Percentiles rank a stretch among this genome's conserved stretches.
These are phyloP conservation scores for Argyrosomus japonicus DNA, from an alignment of 2,113 vertebrate species.

Conservation along the genomic window DNA sequence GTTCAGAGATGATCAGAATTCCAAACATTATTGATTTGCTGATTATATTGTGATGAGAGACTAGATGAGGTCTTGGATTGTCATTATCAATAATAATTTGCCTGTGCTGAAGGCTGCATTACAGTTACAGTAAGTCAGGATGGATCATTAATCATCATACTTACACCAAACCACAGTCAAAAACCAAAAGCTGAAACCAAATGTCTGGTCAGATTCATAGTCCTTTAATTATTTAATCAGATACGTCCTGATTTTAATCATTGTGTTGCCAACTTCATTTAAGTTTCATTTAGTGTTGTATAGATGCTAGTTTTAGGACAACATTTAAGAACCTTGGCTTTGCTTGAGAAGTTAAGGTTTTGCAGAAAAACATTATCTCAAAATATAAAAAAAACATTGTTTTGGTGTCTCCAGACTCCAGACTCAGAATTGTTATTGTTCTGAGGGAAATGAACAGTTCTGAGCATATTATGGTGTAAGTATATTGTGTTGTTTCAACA, in stretches of 20 bases:
- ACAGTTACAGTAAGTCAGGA: not conserved
- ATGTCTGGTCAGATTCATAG: not conserved
- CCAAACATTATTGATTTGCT: constrained; percentile 5
- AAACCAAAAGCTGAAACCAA: not conserved
- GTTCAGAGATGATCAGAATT: constrained; percentile 4
- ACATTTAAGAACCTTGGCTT: too few relatives aligned
- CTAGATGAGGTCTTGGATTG: not conserved
- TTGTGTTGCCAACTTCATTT: too few relatives aligned
- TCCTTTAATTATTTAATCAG: not conserved
- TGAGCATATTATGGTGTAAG: not conserved
- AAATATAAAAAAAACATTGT: too few relatives aligned
- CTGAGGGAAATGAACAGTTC: not conserved
- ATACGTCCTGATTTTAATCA: not conserved
- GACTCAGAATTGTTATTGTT: too few relatives aligned
- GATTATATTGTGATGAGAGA: not conserved
- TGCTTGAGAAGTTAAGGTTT: too few relatives aligned
- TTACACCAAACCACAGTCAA: not conserved
- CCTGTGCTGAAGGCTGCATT: not conserved
- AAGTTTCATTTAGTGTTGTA: too few relatives aligned
- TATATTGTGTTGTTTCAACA: not conserved
- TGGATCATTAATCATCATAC: too few relatives aligned
- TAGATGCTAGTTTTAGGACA: not conserved
- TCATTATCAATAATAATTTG: not conserved
- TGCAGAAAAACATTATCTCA: too few relatives aligned
- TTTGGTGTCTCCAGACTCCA: too few relatives aligned